Evolutionary conservation across 2,113 vertebrate species (phyloP).

Genomic region (Boleophthalmus pectinirostris): DNA sequence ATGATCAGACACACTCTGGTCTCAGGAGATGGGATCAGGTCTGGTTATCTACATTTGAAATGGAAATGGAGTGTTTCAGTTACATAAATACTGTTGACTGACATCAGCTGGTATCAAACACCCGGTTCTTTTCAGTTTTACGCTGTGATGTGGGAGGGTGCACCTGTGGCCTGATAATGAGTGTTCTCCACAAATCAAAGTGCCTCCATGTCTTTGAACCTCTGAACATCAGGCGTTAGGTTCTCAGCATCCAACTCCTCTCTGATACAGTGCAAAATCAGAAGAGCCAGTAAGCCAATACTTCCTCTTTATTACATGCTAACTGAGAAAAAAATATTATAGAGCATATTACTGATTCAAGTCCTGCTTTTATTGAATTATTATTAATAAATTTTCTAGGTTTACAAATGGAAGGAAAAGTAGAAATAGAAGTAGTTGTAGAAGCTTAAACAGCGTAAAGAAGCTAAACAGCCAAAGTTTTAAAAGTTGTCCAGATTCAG

Average conservation of each 20-base stretch:
- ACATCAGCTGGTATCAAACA: slow-evolving; percentile 43
- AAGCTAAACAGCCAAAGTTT: not conserved
- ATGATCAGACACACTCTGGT: slow-evolving; percentile 20
- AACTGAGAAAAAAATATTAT: too few relatives aligned
- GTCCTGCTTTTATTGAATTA: not conserved
- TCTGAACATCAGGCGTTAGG: slow-evolving; percentile 24
- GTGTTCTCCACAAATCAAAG: slow-evolving; percentile 57
- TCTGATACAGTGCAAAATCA: not conserved
- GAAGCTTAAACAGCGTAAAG: not conserved
- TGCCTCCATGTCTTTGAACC: slow-evolving; percentile 41
- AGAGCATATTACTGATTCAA: too few relatives aligned
- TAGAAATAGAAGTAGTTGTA: not conserved
- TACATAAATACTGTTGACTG: slow-evolving; percentile 12
- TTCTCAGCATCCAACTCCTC: slow-evolving; percentile 1
- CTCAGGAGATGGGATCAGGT: slow-evolving; percentile 11
- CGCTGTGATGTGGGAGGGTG: not conserved
- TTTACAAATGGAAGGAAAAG: not conserved
- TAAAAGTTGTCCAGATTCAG: not conserved
- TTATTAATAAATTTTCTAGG: not conserved
- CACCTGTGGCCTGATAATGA: slow-evolving; percentile 56
- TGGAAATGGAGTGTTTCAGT: slow-evolving; percentile 28
- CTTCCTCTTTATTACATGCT: not conserved
- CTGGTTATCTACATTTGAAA: slow-evolving; percentile 25
- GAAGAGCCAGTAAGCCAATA: not conserved
- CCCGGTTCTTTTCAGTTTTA: slow-evolving; percentile 24